phyloP scores from a whole-genome alignment of 2,888 invertebrate species.

The Machimus rusticus region DNA sequence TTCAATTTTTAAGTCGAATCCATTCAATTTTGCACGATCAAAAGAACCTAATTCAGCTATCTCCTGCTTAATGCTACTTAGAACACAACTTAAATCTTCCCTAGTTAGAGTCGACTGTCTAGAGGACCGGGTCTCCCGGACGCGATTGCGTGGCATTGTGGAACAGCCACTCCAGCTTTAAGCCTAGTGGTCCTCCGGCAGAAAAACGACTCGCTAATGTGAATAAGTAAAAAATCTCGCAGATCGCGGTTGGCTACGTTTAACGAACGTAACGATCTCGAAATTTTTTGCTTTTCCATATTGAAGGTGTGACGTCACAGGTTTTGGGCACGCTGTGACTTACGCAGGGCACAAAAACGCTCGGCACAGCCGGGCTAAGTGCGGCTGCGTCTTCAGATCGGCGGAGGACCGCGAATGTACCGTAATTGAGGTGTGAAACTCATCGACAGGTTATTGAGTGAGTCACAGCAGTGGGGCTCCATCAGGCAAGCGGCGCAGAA shows the following conservation, averaged over 20 bases:
- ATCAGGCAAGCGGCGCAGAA: conserved; percentile 75
- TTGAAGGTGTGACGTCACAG: not conserved
- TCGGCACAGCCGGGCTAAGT: not conserved
- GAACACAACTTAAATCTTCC: conserved; percentile 19
- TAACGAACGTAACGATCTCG: not conserved
- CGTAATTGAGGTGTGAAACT: conserved; percentile 77
- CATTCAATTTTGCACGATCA: not conserved
- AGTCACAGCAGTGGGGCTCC: conserved; percentile 79
- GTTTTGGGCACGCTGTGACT: not conserved
- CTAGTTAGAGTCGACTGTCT: not conserved
- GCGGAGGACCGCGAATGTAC: conserved; percentile 79
- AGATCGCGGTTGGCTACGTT: not conserved
- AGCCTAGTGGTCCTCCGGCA: not conserved
- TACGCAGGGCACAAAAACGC: not conserved
- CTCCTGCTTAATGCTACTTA: not conserved
- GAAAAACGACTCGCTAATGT: not conserved
- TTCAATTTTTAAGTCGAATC: not conserved
- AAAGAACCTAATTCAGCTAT: not conserved
- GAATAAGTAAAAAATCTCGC: conserved; percentile 33
- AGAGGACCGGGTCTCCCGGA: not conserved
- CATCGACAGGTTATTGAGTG: conserved; percentile 74
- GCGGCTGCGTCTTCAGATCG: conserved; percentile 66
- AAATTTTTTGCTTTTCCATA: conserved; percentile 23
- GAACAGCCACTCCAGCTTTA: conserved; percentile 12
- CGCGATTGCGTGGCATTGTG: not conserved